These are phyloP conservation scores for Ptilorrhoa leucosticta DNA, from an alignment of 2,113 vertebrate genomes.

Conservation along the genomic window DNA sequence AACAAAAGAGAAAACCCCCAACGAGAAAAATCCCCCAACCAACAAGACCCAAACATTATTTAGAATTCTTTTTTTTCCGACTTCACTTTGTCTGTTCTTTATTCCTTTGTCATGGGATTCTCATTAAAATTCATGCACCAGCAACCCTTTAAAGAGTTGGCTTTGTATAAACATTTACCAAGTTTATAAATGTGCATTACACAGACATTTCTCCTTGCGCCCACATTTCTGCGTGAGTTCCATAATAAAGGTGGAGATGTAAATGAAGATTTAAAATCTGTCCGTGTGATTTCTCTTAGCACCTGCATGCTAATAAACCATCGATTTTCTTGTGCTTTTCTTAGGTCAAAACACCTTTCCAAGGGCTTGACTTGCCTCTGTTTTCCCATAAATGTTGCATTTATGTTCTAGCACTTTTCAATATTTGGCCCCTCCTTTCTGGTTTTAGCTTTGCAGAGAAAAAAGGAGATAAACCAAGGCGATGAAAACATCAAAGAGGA, in stretches of 20 bases:
- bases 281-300: not conserved
- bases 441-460: not conserved
- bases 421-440: not conserved
- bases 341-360: not conserved
- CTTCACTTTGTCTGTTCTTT: not conserved
- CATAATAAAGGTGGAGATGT: not conserved
- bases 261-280: not conserved
- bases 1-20: not conserved
- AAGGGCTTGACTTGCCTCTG: not conserved
- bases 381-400: not conserved
- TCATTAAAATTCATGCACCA: not conserved
- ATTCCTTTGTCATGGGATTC: not conserved
- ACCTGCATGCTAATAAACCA: not conserved
- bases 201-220: accelerated
- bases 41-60: not conserved
- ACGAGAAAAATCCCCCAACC: not conserved
- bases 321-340: not conserved
- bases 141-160: not conserved
- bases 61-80: not conserved
- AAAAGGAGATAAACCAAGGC: not conserved
- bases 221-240: not conserved
- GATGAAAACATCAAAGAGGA: not conserved
- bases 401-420: not conserved
- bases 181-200: not conserved
- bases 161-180: not conserved